Base-by-base conservation (phyloP, 1,140 invertebrate genomes). In the Dryas iulia region DNA sequence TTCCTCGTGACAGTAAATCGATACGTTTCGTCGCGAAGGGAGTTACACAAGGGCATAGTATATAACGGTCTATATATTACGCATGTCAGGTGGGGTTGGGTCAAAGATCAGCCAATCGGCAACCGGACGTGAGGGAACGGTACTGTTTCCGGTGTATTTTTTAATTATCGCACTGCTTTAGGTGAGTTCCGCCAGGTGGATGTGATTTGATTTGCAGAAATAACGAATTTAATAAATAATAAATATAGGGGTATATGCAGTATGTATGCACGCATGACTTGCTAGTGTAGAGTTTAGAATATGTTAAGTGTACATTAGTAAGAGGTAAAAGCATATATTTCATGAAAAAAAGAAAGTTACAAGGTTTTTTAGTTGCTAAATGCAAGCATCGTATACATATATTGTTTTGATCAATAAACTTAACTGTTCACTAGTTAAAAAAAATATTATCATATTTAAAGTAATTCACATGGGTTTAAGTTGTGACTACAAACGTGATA, bases 21-120 rank as follows among this genome's bases (percentile, higher is more conserved):
- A 69, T 73, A 73, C 24, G 54, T 25, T 68, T 26, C 57, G 53
- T 56, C 28, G 30, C 52, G 30, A 54, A 65, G 61, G 69, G 69
- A 18, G 39, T 33, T 54, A 59, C 30, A 60, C 24, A 59, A 74
- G 74, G 61, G 72, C 56, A 35, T 28, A 58, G 18, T 70, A 68
- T 11, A 71, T 73, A 76, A 74, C 74, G 76, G 64, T 70, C 26
- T 63, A 71, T 73, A 74, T 65, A 73, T 58, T 21, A 35, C 25
- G 18, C 54, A 63, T 68, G 69, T 69, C 79, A 83, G 74, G 78
- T 81, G 72, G 85, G 84, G 85, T 74, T 78, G 82, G 85, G 81
- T 87, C 81, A 87, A 79, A 85, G 83, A 83, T 74, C 72, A 66
- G 64, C 84, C 84, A 87, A 87, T 87, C 69, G 81, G 56, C 66